Base-by-base conservation (phyloP, 2,888 invertebrate genomes). In the Lithodes maja region DNA sequence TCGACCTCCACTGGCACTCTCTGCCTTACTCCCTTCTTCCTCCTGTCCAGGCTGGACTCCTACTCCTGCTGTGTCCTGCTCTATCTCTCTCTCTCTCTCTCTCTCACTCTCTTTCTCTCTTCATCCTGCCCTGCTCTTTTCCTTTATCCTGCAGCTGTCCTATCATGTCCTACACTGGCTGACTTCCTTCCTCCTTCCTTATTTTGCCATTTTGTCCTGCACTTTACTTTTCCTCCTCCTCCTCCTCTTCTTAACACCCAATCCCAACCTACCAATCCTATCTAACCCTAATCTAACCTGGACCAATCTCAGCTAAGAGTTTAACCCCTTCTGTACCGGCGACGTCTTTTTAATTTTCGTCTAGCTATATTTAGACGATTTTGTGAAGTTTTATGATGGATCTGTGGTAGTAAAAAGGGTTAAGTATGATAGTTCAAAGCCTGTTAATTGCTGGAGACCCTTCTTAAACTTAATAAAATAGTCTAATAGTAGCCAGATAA, bases 91-190 rank as follows among this genome's bases (percentile, higher is more conserved):
- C 53, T 9, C 54, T 79, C n/a, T 79, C 79, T 53, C 17, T 53
- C 17, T n/a, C 79, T 79, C 54, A 49, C 79, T 17, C 79, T 79
- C 54, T 17, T 15, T 79, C 79, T 53, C 79, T 79, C 12, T 53
- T 79, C 53, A 49, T 53, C 53, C 79, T 79, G 49, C 53, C 79
- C 50, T n/a, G 9, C 79, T 52, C 7, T 74, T 17, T 12, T 53
- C 2, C 53, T 79, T 15, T 53, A 3, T 52, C 79, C n/a, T 53
- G 2, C 15, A 9, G 2, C 15, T 3, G 15, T 7, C n/a, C 79
- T 79, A 17, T 50, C 79, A 53, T 50, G 3, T 50, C n/a, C 79
- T 79, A 52, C 53, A 52, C n/a, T 17, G 15, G n/a, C 17, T 3
- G 12, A 3, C 54, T 2, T 53, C 15, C 17, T 15, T 79, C 79